Evolutionary conservation across 2,797 vertebrate genomes (phyloP), one percentile per base, ranked within the genome.

Genomic region (Halcyon chelicuti): DNA sequence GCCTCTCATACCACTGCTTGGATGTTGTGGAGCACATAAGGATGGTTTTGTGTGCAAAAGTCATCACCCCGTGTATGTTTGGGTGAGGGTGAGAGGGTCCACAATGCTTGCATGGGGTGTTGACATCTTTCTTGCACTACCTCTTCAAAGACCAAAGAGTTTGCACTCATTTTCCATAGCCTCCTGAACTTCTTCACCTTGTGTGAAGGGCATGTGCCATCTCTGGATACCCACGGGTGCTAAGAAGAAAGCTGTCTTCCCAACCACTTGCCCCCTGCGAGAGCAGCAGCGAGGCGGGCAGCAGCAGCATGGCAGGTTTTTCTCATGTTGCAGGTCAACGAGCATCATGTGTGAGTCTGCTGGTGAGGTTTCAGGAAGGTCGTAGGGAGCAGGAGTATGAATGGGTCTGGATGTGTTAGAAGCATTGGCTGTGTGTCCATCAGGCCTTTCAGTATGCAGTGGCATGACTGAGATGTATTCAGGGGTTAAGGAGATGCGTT

Each of bases 151-250:
- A 54, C 51, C 15, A 17, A 51, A 51, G 26, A 51, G 49, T 52
- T 52, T 52, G 8, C 28, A 7, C 19, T 65, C 9, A 7, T 68
- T 86, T 79, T 61, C 44, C 22, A 5, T 19, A 70, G 37, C 28
- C 60, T 88, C 11, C 28, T 39, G 2, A 20, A 72, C n/a, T 79
- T 67, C 10, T 29, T 8, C 7, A 26, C 22, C 9, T 60, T 60
- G 12, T 4, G 1, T 6, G 4, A 67, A 60, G 75, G 2, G 4
- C 10, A 7, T 1, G 0, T 40, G 61, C 49, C 10, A 9, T 63
- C 22, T 7, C 28, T 67, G 58, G 44, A 7, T 54, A 20, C 63
- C 54, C 10, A 2, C 1, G 3, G 40, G 25, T n/a, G 14, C 26
- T 11, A n/a, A 54, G 54, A 47, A 35, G 9, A 46, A 23, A 37